Conservation (phyloP, 2,797 vertebrate genomes). For the Danio aesculapii region DNA sequence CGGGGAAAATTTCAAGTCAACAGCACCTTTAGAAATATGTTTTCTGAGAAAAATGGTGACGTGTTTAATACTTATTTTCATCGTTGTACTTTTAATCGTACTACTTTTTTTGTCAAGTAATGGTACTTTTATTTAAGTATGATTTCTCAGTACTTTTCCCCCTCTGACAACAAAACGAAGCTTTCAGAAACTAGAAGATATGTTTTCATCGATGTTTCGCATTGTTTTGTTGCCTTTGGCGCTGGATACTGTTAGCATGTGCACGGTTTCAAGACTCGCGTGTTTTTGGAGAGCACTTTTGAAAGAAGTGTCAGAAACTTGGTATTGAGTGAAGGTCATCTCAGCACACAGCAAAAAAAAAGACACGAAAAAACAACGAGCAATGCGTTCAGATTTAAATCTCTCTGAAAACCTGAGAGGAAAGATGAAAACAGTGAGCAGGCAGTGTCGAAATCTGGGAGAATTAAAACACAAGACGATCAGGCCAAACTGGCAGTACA, state of each 20-base stretch:
- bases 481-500: constrained; percentile 37
- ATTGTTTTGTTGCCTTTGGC: constrained; percentile 23
- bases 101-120: too few species aligned
- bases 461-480: constrained; percentile 26
- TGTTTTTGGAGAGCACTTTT: constrained; percentile 15
- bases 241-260: background rate
- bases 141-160: too few species aligned
- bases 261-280: constrained; percentile 3
- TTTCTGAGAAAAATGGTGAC: too few species aligned
- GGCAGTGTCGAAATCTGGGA: constrained; percentile 30
- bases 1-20: too few species aligned
- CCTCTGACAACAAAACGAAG: constrained; percentile 16
- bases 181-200: background rate
- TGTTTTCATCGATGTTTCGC: constrained; percentile 25
- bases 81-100: too few species aligned
- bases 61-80: too few species aligned
- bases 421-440: constrained; percentile 3
- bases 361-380: background rate
- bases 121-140: too few species aligned
- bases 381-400: constrained; percentile 61
- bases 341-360: background rate
- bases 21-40: too few species aligned
- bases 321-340: constrained; percentile 37
- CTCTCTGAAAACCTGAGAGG: constrained; percentile 59
- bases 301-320: constrained; percentile 28